Evolutionary conservation across 1,140 invertebrate genomes (phyloP), one percentile per base, ranked within the genome.

Genomic region (Drosophila lacertosa): DNA sequence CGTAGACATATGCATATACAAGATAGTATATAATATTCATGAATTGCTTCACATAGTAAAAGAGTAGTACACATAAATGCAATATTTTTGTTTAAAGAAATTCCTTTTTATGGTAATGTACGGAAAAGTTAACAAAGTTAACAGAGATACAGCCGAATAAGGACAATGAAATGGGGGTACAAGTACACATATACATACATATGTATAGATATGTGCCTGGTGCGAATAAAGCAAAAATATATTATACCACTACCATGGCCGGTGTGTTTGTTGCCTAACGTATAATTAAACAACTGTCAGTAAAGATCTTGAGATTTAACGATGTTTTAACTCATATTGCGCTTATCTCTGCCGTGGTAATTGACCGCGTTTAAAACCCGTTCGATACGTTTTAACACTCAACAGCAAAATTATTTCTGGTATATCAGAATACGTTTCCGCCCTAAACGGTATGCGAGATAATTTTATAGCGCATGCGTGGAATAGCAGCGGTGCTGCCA

Each of bases 381-480:
- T 89, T 86, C 68, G 68, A 84, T 73, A 73, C 69, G 73, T 74
- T 74, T 71, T 77, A 76, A 73, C 60, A 58, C 63, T 54, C 65
- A 57, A 66, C 60, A 86, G 76, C 76, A 79, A 77, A 89, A 89
- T 84, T 89, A 90, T 88, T 90, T 90, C 76, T 86, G 82, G 89
- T 90, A 90, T 90, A 90, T 90, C 89, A 81, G 86, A 89, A 82
- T 83, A 69, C 84, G 84, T 89, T 89, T 90, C 89, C 89, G 89
- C 89, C 89, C 89, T 80, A 89, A 71, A 74, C 66, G 40, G 20
- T 62, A 48, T 32, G 45, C 58, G 57, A 39, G 45, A 51, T 42
- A 69, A 22, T 29, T 39, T 6, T 2, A 3, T 10, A 57, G 53
- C 78, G 71, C 83, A 88, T 77, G 82, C 83, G 71, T 76, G 35